phyloP scores from a whole-genome alignment of 2,113 vertebrate genomes.

The Sciurus niger region DNA sequence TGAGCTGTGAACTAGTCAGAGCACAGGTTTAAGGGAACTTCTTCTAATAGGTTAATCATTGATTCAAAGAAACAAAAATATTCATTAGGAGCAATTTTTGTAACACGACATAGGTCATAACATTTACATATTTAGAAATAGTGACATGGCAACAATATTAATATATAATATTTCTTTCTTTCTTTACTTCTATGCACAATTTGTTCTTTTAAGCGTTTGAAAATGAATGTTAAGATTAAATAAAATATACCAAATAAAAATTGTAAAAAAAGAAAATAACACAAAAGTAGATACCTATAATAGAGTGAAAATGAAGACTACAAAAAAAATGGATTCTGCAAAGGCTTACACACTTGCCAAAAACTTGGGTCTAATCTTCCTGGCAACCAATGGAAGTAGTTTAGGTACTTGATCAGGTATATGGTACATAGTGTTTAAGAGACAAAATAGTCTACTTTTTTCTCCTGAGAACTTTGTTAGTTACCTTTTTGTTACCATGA shows the following conservation, averaged over 20 bases:
- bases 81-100: constrained; percentile 31
- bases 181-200: background rate
- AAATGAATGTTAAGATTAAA: background rate
- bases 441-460: background rate
- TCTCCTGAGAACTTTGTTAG: background rate
- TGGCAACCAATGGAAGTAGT: constrained; percentile 7
- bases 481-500: too few relatives aligned
- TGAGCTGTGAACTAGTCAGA: background rate
- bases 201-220: constrained; percentile 26
- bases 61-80: background rate
- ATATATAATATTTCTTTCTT: background rate
- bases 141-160: background rate
- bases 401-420: background rate
- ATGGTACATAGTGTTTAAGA: background rate
- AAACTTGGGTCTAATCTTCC: background rate
- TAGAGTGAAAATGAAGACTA: constrained; percentile 44
- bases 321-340: background rate
- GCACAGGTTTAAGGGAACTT: background rate
- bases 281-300: background rate
- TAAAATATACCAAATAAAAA: constrained; percentile 45
- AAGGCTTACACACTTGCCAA: background rate
- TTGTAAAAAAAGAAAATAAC: background rate
- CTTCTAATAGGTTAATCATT: constrained; percentile 35
- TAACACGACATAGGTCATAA: background rate
- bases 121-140: constrained; percentile 24